Evolutionary conservation across 1,140 invertebrate genomes (phyloP).

Genomic region (Dendrolimus punctatus): DNA sequence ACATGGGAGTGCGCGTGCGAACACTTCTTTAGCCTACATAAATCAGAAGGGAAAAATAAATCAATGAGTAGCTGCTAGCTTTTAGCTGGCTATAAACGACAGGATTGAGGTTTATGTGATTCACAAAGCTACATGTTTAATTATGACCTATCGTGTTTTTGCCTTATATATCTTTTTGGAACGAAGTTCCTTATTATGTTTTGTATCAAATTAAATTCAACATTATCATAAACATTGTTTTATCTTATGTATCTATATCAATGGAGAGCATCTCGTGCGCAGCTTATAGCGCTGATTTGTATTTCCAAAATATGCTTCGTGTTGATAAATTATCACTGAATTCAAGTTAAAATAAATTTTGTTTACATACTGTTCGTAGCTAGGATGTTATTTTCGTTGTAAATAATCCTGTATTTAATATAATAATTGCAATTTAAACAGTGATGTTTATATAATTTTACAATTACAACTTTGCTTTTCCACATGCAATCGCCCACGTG

Average conservation of each 20-base stretch:
- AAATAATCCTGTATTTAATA: not conserved
- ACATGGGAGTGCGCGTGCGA: slow-evolving; percentile 29
- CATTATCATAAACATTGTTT: too few species aligned
- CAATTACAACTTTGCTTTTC: slow-evolving; percentile 8
- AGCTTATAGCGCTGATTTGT: too few species aligned
- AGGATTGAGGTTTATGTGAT: slow-evolving; percentile 16
- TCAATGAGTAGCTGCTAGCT: slow-evolving; percentile 15
- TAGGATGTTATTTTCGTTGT: slow-evolving; percentile 13
- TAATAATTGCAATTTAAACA: not conserved
- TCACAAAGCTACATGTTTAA: too few species aligned
- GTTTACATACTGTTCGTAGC: not conserved
- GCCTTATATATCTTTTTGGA: not conserved
- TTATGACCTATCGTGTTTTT: too few species aligned
- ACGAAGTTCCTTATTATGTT: slow-evolving; percentile 1
- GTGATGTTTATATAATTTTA: slow-evolving; percentile 7
- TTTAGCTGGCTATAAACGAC: slow-evolving; percentile 21
- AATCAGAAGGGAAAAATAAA: slow-evolving; percentile 35
- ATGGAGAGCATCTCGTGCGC: too few species aligned
- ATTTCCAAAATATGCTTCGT: too few species aligned
- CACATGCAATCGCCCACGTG: slow-evolving; percentile 4
- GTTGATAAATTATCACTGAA: too few species aligned
- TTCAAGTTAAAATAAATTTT: too few species aligned
- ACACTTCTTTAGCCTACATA: slow-evolving; percentile 32
- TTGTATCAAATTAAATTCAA: not conserved
- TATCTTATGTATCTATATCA: too few species aligned